Evolutionary conservation across 2,113 vertebrate species (phyloP), one percentile per base, ranked within the genome.

Genomic region (Chelonoidis abingdonii): DNA sequence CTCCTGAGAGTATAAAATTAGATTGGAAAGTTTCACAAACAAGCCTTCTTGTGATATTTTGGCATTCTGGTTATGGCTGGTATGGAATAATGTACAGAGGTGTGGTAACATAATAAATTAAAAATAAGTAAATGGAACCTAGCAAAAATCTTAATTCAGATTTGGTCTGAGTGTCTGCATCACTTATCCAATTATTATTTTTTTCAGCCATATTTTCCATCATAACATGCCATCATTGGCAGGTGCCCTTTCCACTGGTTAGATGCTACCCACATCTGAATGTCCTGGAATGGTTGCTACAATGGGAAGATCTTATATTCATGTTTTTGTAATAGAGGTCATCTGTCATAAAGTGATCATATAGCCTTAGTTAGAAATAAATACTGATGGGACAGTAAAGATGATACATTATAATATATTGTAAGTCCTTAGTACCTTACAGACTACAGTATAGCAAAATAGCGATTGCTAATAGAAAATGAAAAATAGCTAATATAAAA

Each of bases 401-500:
- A 82, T 88, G 91, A 95, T 80, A 80, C 8, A 92, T 84, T 85
- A 52, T 52, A 54, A 88, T 53, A 72, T 84, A 88, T 78, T 93
- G 87, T 83, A 78, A 80, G 88, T 53, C 83, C 1, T 94, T 83
- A 76, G 31, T 65, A 25, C 80, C 11, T 35, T 87, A 65, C 49
- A 41, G 41, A 78, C 88, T 89, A 53, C 16, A 44, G 11, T 65
- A 69, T 17, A 83, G 9, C 12, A 90, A n/a, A 22, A 83, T 22
- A 91, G 4, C 10, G 86, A 81, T 53, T 83, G 21, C 38, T 92
- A 89, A 84, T 56, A 87, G 57, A 89, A 92, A 92, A 93, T 91
- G 62, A 95, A 93, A 89, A 35, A 90, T 11, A 27, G 25, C 11
- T 78, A 88, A 89, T 93, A 87, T 84, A 89, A 95, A 94, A 44